Conservation (phyloP, 2,888 invertebrate species). For the Luperina testacea region DNA sequence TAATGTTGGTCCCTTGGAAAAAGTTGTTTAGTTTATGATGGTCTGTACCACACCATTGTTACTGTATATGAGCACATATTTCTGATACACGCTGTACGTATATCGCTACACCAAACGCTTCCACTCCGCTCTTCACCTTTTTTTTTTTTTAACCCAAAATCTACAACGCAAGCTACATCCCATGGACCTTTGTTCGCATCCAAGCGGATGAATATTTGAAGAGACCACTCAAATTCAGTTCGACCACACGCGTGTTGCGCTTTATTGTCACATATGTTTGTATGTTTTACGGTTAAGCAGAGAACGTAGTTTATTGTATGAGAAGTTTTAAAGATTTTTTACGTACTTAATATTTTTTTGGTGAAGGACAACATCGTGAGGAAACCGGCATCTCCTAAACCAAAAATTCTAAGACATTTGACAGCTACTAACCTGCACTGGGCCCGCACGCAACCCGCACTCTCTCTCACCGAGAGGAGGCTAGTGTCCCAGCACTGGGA, state of each 20-base stretch:
- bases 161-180: slow-evolving; percentile 20
- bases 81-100: not conserved
- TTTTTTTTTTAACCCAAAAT: not conserved
- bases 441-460: not conserved
- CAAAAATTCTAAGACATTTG: not conserved
- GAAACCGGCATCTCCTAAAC: not conserved
- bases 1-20: not conserved
- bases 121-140: not conserved
- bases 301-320: not conserved
- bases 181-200: slow-evolving; percentile 63
- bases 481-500: no score
- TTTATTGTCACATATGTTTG: slow-evolving; percentile 39
- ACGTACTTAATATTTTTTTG: not conserved
- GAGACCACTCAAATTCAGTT: slow-evolving; percentile 64
- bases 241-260: slow-evolving; percentile 48
- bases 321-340: not conserved
- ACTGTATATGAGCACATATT: not conserved
- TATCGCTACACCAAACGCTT: not conserved
- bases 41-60: not conserved
- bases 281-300: slow-evolving; percentile 35
- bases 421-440: not conserved
- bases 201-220: slow-evolving; percentile 71
- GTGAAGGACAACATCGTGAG: not conserved
- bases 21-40: not conserved
- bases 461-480: no score